Base-by-base conservation (phyloP, 2,888 invertebrate species). In the Opisthograptis luteolata region DNA sequence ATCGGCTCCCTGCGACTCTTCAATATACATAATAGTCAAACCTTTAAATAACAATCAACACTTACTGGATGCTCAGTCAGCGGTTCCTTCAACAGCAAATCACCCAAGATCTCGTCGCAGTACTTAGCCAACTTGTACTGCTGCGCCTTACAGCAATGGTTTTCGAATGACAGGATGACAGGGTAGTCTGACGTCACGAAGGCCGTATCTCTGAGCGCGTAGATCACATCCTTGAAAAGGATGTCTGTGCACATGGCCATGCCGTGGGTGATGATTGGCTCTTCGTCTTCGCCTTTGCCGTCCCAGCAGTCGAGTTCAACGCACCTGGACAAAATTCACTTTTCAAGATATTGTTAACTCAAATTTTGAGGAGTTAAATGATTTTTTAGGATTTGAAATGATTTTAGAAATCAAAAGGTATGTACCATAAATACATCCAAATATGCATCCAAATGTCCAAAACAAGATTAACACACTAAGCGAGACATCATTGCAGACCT, bases 231-330 rank as follows among this genome's bases (percentile, higher is more conserved):
- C 84, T 97, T 99, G 89, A 99, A 99, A 13, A 98, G 91, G 73
- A 99, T 99, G 89, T 99, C 99, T 1, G 99, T 99, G 80, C 99
- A 99, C 98, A 99, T 99, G 3, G 99, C 99, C 92, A 99, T 99
- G 32, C 99, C 99, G 87, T 99, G 99, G 22, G 99, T 99, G 64
- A 99, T 99, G 72, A 99, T 99, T 0, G 99, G 99, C 75, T 99
- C 99, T 73, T 99, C 98, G 73, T 99, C 98, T 86, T 98, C 98
- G 0, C 97, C 97, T 84, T 96, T 96, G 5, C 99, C 99, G 83
- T 99, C 99, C 99, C 99, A 99, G 83, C 98, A 99, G 87, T 99
- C 99, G 42, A 99, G 91, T 84, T 99, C 99, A 2, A 99, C 97
- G 84, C 99, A 99, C 69, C 98, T 96, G 82, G 1, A 78, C n/a